Conservation (phyloP, 2,797 vertebrate species). For the Arrhamphus sclerolepis region DNA sequence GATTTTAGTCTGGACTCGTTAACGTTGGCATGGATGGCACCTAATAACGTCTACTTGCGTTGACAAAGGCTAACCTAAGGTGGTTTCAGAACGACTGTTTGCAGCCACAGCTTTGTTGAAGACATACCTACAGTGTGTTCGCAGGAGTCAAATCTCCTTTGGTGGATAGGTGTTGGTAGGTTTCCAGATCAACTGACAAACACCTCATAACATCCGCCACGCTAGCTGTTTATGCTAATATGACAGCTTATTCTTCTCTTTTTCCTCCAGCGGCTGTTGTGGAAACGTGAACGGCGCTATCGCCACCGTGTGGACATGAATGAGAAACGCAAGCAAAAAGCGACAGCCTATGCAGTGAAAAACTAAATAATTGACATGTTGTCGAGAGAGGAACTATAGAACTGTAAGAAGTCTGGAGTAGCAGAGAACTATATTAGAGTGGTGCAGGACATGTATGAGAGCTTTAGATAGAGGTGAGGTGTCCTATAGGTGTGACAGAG, state of each 20-base stretch:
- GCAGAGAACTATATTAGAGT: no score
- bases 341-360: not conserved
- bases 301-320: constrained; percentile 44
- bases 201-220: constrained; percentile 12
- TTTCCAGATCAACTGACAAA: constrained; percentile 10
- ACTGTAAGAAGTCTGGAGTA: no score
- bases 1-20: not conserved
- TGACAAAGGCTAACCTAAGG: constrained; percentile 17
- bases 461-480: no score
- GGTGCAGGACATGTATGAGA: no score
- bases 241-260: constrained; percentile 13
- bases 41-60: constrained; percentile 21
- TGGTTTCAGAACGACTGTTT: not conserved
- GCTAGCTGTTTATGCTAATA: constrained; percentile 51
- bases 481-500: not conserved
- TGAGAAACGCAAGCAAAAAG: not conserved
- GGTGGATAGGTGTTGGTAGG: constrained; percentile 13
- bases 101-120: not conserved
- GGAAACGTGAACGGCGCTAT: accelerated
- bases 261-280: not conserved
- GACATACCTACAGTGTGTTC: constrained; percentile 53
- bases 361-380: no score
- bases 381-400: no score
- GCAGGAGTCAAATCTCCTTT: not conserved
- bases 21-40: constrained; percentile 1